Evolutionary conservation across 1,140 invertebrate species (phyloP).

Genomic region (Holcopasites calliopsidis): DNA sequence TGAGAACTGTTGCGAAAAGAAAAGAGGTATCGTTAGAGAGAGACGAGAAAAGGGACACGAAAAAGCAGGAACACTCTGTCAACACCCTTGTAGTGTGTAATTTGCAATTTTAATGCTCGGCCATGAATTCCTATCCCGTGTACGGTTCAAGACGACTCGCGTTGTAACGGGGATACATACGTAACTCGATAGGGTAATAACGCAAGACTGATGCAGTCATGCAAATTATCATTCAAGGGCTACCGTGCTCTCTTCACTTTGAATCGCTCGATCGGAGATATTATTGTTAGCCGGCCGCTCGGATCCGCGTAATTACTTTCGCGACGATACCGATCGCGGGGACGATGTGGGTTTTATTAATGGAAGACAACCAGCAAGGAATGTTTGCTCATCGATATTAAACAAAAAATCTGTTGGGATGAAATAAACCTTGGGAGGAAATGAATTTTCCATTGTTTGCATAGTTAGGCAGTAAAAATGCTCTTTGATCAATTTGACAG

Average conservation of each 20-base stretch:
- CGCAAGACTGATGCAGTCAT: slow-evolving; percentile 47
- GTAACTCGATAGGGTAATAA: slow-evolving; percentile 58
- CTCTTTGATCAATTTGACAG: no score
- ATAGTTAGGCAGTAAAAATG: no score
- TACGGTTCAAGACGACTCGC: slow-evolving; percentile 11
- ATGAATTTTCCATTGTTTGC: no score
- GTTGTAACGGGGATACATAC: slow-evolving; percentile 22
- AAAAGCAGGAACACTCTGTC: slow-evolving; percentile 45
- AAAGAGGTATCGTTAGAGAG: not conserved
- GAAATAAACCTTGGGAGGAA: not conserved
- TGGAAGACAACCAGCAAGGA: not conserved
- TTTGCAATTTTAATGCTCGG: slow-evolving; percentile 74
- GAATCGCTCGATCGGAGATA: slow-evolving; percentile 26
- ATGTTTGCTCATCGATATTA: not conserved
- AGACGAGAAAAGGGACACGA: not conserved
- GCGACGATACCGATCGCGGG: no score
- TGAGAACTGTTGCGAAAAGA: not conserved
- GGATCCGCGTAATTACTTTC: not conserved
- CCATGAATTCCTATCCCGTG: slow-evolving; percentile 38
- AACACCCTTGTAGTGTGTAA: slow-evolving; percentile 68
- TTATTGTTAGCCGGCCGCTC: not conserved
- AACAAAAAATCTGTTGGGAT: not conserved
- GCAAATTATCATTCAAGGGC: slow-evolving; percentile 56
- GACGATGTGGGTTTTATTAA: not conserved
- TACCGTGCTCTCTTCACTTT: slow-evolving; percentile 36